These are phyloP conservation scores for Rotaria socialis DNA, from an alignment of 2,888 invertebrate genomes.

Conservation along the genomic window DNA sequence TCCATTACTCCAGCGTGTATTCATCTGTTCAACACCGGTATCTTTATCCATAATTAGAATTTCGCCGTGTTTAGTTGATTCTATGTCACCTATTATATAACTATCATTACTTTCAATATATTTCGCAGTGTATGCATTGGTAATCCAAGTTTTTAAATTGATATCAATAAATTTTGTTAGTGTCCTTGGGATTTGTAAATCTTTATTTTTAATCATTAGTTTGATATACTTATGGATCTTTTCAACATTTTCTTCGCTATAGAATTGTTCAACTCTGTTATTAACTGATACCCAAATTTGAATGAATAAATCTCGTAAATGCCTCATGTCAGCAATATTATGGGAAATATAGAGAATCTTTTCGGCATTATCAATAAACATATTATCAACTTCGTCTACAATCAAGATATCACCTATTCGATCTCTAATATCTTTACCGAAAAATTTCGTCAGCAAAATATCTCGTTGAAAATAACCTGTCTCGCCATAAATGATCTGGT, in stretches of 20 bases:
- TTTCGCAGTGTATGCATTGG: too few relatives aligned
- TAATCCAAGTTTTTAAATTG: too few relatives aligned
- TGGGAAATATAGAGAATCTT: neutral
- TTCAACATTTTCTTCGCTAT: too few relatives aligned
- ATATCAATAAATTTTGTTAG: too few relatives aligned
- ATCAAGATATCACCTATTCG: neutral
- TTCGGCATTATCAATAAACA: neutral
- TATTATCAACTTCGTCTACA: neutral
- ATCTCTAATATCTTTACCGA: neutral
- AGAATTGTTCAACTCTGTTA: too few relatives aligned
- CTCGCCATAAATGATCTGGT: neutral
- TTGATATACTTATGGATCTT: too few relatives aligned
- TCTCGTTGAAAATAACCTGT: neutral
- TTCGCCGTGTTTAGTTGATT: too few relatives aligned
- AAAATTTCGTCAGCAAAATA: neutral
- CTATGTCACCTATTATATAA: too few relatives aligned
- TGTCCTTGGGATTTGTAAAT: too few relatives aligned
- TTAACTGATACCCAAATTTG: neutral
- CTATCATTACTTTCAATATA: too few relatives aligned
- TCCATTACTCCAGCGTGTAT: slow-evolving; percentile 49
- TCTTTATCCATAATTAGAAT: neutral
- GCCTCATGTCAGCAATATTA: neutral
- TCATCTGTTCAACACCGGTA: slow-evolving; percentile 48
- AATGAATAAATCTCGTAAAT: neutral
- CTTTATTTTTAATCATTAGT: too few relatives aligned